A percentile compares a stretch with the other conserved stretches of the same genome.
Evolutionary conservation across 2,113 vertebrate species (phyloP).

Genomic region (Himantopus leucocephalus): DNA sequence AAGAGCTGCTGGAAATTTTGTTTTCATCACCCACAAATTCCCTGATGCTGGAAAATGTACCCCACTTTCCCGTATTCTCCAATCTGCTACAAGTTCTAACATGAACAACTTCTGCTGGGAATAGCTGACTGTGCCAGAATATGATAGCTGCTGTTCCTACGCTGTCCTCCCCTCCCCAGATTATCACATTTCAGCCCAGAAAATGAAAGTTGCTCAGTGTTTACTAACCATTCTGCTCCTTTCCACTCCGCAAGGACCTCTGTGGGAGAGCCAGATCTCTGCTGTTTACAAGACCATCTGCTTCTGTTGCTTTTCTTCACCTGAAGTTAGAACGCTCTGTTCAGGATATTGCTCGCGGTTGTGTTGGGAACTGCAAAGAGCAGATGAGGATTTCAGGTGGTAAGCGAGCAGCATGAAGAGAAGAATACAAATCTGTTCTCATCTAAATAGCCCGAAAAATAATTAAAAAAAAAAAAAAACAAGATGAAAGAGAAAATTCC

Average conservation of each 20-base stretch:
- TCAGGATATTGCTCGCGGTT: neutral
- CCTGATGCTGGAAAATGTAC: constrained; percentile 52
- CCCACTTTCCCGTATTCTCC: constrained; percentile 40
- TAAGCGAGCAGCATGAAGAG: neutral
- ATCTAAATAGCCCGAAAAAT: constrained; percentile 1
- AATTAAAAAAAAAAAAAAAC: neutral
- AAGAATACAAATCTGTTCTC: constrained; percentile 32
- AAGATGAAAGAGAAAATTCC: neutral
- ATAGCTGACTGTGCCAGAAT: constrained; percentile 40
- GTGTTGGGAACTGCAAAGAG: neutral
- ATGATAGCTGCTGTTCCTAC: neutral
- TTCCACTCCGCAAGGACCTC: neutral
- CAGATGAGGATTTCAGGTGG: constrained; percentile 14
- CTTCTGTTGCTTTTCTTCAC: constrained; percentile 9
- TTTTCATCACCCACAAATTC: constrained; percentile 28
- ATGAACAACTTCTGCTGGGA: constrained; percentile 55
- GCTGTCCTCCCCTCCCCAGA: neutral
- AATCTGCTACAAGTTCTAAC: constrained; percentile 69
- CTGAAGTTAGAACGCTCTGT: neutral
- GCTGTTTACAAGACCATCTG: constrained; percentile 45
- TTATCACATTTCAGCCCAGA: constrained; percentile 51
- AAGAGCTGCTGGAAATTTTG: neutral
- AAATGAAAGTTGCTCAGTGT: constrained; percentile 20
- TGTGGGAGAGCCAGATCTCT: neutral
- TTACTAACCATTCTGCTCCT: neutral